Conservation (phyloP, 2,113 vertebrate genomes). For the Engraulis encrasicolus region DNA sequence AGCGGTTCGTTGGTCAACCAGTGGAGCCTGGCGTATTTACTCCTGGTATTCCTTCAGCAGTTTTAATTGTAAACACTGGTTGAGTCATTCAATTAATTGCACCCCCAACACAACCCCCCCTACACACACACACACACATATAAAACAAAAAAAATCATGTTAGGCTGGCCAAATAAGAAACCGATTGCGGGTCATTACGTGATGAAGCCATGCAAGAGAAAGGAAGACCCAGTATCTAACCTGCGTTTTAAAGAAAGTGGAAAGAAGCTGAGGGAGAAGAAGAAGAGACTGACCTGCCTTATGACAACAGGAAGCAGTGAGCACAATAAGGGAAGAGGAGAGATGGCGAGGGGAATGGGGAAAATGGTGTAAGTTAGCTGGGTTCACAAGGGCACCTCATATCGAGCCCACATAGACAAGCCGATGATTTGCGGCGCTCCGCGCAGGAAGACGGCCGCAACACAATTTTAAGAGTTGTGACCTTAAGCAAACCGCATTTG, state of each 20-base stretch:
- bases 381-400: conserved; percentile 62
- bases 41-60: conserved; percentile 40
- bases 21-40: conserved; percentile 26
- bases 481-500: conserved; percentile 73
- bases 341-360: not conserved
- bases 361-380: conserved; percentile 49
- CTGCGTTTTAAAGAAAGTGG: not conserved
- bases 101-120: too few species aligned
- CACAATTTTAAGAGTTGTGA: conserved; percentile 63
- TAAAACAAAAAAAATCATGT: conserved; percentile 32
- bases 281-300: too few species aligned
- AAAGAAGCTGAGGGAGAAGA: not conserved
- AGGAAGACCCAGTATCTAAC: not conserved
- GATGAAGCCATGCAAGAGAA: not conserved
- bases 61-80: conserved; percentile 47
- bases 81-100: conserved; percentile 48
- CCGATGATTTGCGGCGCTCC: conserved; percentile 69
- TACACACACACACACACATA: too few species aligned
- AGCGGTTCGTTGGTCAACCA: conserved; percentile 33
- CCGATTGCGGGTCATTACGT: not conserved
- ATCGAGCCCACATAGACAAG: conserved; percentile 66
- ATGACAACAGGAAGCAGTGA: too few species aligned
- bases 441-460: conserved; percentile 50
- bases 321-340: not conserved
- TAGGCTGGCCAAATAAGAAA: not conserved